Conservation (phyloP, 64 coral and sea anemone genomes). For the Dendronephthya gigantea region DNA sequence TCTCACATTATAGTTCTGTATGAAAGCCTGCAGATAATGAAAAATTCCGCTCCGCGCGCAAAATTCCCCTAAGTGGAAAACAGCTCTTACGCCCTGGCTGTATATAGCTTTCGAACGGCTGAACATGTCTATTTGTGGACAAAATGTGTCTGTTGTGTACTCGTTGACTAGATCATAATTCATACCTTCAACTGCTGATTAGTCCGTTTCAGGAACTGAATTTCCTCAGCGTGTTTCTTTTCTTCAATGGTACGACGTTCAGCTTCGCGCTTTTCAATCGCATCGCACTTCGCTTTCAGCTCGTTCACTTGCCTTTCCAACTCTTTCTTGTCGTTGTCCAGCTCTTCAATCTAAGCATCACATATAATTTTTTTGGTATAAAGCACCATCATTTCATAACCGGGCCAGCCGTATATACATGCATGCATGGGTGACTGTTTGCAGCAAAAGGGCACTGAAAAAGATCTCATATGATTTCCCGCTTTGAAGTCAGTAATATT, state of each 20-base stretch:
- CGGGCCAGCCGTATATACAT: too few relatives aligned
- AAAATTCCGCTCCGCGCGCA: too few relatives aligned
- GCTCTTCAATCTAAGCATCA: slow-evolving; percentile 94
- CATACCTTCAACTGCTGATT: slow-evolving; percentile 94
- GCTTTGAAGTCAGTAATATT: too few relatives aligned
- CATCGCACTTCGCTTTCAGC: slow-evolving; percentile 94
- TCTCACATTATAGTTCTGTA: too few relatives aligned
- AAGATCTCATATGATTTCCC: too few relatives aligned
- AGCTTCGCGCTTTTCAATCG: slow-evolving; percentile 91
- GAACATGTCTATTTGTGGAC: not conserved
- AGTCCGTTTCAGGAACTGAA: slow-evolving; percentile 87
- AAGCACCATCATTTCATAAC: too few relatives aligned
- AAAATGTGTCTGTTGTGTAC: not conserved
- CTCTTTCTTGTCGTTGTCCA: slow-evolving; percentile 82
- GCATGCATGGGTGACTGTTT: too few relatives aligned
- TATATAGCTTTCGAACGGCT: not conserved
- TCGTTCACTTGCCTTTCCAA: slow-evolving; percentile 91
- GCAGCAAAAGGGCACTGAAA: too few relatives aligned
- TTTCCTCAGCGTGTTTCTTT: slow-evolving; percentile 96
- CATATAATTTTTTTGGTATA: too few relatives aligned
- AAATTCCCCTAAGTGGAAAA: too few relatives aligned
- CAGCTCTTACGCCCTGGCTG: too few relatives aligned
- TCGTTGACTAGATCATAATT: not conserved
- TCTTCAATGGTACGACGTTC: slow-evolving; percentile 88
- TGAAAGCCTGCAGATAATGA: too few relatives aligned